Evolutionary conservation across 2,113 vertebrate genomes (phyloP).

Genomic region (Alligator mississippiensis): DNA sequence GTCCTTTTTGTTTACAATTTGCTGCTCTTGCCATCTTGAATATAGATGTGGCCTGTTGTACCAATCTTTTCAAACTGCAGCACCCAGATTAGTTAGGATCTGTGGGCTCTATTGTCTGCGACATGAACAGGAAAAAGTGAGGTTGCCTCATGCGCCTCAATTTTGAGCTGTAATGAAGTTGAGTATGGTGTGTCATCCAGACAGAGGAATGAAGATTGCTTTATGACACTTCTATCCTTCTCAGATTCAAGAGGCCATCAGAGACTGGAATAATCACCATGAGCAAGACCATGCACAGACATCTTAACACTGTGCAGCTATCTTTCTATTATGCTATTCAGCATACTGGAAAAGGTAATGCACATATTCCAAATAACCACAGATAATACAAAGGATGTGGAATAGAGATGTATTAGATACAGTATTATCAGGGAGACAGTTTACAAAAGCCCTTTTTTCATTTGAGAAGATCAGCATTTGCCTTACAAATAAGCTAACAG

Average conservation of each 20-base stretch:
- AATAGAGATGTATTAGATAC: background rate
- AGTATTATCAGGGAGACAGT: background rate
- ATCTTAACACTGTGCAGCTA: background rate
- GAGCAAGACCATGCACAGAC: background rate
- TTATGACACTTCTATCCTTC: background rate
- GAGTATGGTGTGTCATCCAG: background rate
- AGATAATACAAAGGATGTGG: background rate
- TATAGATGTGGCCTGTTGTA: background rate
- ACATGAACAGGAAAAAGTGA: background rate
- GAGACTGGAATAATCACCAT: background rate
- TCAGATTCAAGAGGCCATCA: background rate
- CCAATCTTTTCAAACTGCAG: constrained; percentile 3
- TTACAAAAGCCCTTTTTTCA: background rate
- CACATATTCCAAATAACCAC: background rate
- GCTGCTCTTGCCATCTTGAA: constrained; percentile 10
- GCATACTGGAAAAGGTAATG: background rate
- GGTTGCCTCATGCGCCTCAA: background rate
- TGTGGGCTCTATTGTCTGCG: background rate
- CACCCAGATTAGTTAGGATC: background rate
- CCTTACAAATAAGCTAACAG: background rate
- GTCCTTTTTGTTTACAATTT: constrained; percentile 15
- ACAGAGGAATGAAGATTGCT: background rate
- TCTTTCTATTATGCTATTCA: background rate
- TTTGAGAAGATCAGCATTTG: background rate
- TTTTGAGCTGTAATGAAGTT: background rate